phyloP scores from a whole-genome alignment of 2,888 invertebrate species.

The Protula sp. region DNA sequence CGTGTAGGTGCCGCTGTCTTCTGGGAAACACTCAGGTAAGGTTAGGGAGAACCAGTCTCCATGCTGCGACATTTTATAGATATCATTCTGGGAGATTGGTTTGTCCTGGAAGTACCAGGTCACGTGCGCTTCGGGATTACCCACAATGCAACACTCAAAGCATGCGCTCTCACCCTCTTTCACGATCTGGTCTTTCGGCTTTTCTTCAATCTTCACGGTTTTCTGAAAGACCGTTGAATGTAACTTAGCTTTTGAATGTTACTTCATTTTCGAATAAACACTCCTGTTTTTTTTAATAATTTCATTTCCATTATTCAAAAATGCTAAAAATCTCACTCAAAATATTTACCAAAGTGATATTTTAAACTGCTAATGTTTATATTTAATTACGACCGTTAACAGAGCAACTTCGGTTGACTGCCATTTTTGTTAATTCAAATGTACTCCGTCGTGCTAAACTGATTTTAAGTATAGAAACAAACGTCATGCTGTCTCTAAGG shows the following conservation, averaged over 20 bases:
- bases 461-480: no score
- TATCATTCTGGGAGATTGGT: constrained; percentile 14
- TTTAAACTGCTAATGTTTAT: no score
- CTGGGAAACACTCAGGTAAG: constrained; percentile 83
- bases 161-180: constrained; percentile 38
- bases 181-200: constrained; percentile 30
- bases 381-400: no score
- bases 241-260: not conserved
- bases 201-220: constrained; percentile 13
- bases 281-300: no score
- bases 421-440: no score
- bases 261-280: not conserved
- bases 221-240: not conserved
- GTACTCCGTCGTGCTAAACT: no score
- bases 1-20: constrained; percentile 94
- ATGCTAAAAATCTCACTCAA: no score
- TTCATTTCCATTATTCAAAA: no score
- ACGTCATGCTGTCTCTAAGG: no score
- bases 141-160: constrained; percentile 18
- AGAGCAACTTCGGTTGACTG: no score
- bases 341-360: no score
- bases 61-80: constrained; percentile 13
- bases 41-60: constrained; percentile 58
- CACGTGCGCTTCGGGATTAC: constrained; percentile 12
- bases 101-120: constrained; percentile 23